phyloP scores from a whole-genome alignment of 1,140 invertebrate genomes.

The Ceratina japonica region DNA sequence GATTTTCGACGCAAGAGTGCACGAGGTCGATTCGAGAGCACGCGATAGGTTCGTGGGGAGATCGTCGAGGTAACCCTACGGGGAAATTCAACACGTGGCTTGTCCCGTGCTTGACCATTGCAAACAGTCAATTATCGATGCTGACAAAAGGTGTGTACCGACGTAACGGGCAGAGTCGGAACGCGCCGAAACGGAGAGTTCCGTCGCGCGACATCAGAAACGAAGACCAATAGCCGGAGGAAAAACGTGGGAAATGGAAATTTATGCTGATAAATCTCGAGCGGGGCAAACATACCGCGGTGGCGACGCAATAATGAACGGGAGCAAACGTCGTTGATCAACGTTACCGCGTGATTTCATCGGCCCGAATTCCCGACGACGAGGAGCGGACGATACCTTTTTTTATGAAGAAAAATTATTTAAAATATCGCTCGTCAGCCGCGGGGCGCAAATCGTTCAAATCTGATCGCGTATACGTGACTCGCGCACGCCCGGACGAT shows the following conservation, averaged over 20 bases:
- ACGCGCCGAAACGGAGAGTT: background rate
- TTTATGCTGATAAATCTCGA: background rate
- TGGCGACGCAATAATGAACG: background rate
- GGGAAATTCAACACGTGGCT: constrained; percentile 49
- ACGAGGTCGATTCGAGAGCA: background rate
- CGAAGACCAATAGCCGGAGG: background rate
- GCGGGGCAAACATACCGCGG: background rate
- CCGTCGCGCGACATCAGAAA: background rate
- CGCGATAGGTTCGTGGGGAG: constrained; percentile 26
- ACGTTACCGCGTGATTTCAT: background rate
- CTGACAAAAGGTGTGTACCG: constrained; percentile 21
- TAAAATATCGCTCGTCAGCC: background rate
- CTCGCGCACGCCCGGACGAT: background rate
- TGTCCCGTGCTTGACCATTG: constrained; percentile 19
- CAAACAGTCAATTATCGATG: constrained; percentile 50
- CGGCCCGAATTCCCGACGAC: background rate
- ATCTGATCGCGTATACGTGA: background rate
- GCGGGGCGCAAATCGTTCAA: background rate
- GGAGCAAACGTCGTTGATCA: background rate
- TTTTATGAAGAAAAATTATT: background rate
- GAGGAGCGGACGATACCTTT: background rate
- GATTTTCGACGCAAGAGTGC: background rate
- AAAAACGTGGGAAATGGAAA: background rate
- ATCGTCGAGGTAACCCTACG: constrained; percentile 29
- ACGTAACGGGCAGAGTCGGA: background rate